Evolutionary conservation across 2,888 invertebrate genomes (phyloP), one percentile per base, ranked within the genome.

Genomic region (Andricus curvator): DNA sequence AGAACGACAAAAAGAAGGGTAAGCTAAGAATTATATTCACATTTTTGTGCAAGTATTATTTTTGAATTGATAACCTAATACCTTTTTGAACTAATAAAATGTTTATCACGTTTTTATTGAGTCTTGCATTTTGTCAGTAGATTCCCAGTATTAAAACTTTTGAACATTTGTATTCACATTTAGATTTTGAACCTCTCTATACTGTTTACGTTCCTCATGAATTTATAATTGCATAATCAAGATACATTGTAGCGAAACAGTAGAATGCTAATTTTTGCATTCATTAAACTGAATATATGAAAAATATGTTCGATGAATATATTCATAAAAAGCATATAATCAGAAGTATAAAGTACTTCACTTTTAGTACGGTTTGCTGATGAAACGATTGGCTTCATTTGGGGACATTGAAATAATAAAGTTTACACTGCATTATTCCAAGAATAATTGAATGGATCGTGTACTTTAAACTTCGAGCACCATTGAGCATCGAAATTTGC

Each of bases 1-100:
- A 95, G 84, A 91, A 91, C 81, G 91, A 92, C 74, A 92, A 91
- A 84, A 92, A 91, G 83, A 85, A 88, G 85, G 93, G 92, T 92
- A 80, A 84, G 83, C n/a, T 13, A 9, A 51, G 20, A 20, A 70
- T 56, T 44, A 44, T 51, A 56, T 66, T 66, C 51, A 22, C 37
- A 44, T 56, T 76, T 60, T 29, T 56, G 11, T n/a, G 9, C 56
- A 56, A 56, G 51, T 25, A 60, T 17, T n/a, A 37, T 56, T 70
- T 9, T 3, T 29, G 2, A 3, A 65, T 9, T n/a, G 9, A 8
- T 20, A 56, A 11, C n/a, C 4, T n/a, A 0, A n/a, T n/a, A 56
- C 9, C 17, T 17, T 48, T 17, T 17, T 1, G 0, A 48, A 13
- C 17, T 5, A 48, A 6, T 17, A 48, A 17, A 48, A 17, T 5